Conservation (phyloP, 2,888 invertebrate species). For the Ophioninae sp. region DNA sequence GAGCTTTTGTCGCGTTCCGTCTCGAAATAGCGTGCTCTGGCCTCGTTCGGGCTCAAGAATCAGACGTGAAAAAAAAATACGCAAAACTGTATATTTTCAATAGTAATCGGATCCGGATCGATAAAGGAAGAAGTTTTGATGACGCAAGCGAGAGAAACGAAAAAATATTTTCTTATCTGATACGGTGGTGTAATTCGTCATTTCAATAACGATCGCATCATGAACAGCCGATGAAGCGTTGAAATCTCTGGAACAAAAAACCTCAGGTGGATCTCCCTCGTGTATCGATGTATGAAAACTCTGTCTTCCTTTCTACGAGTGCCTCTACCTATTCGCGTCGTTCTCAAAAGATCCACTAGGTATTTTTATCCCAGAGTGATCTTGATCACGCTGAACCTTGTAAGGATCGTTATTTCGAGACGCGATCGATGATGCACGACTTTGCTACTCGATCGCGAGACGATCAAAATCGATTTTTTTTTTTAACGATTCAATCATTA, state of each 20-base stretch:
- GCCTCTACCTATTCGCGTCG: conserved; percentile 5
- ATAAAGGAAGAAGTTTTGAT: not conserved
- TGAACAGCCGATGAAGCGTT: conserved; percentile 40
- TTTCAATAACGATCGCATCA: conserved; percentile 46
- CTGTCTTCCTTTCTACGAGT: not conserved
- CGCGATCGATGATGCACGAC: not conserved
- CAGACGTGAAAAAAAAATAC: conserved; percentile 6
- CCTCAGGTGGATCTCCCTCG: not conserved
- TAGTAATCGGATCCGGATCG: conserved; percentile 57
- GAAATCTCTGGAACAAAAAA: conserved; percentile 51
- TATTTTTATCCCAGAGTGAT: conserved; percentile 53
- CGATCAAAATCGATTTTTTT: conserved; percentile 23
- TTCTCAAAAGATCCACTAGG: conserved; percentile 44
- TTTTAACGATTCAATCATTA: not conserved
- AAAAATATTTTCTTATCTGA: conserved; percentile 4
- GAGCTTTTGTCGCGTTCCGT: conserved; percentile 44
- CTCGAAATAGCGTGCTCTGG: conserved; percentile 35
- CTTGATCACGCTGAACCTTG: conserved; percentile 54
- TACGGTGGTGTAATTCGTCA: conserved; percentile 48
- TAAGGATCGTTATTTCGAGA: conserved; percentile 54
- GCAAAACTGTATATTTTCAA: conserved; percentile 28
- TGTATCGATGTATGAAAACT: conserved; percentile 33
- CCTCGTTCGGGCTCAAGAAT: conserved; percentile 45
- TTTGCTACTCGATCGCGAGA: conserved; percentile 17
- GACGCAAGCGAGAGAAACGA: not conserved